Base-by-base conservation (phyloP, 2,888 invertebrate species). In the Acanthosepion esculentum region DNA sequence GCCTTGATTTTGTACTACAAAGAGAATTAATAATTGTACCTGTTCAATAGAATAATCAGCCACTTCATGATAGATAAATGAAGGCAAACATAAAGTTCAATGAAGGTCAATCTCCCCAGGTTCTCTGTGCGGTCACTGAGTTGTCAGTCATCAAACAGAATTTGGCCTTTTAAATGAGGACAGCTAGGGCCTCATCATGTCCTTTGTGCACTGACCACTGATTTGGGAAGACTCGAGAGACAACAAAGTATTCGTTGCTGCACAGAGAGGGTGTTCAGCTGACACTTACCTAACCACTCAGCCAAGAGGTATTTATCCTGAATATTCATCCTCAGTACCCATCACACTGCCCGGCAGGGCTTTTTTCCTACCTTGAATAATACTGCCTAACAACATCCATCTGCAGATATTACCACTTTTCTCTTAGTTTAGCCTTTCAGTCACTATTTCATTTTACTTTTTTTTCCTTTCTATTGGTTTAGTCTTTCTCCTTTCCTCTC, bases 111-210 rank as follows among this genome's bases (percentile, higher is more conserved):
- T n/a, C 78, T 78, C n/a, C 33, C 78, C 78, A 78, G 78, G 78
- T 78, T 78, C 78, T 78, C 78, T n/a, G 78, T 78, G 78, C 33
- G 78, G 78, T 78, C 78, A 78, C 78, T 78, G 78, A 78, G 78
- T 78, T 78, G n/a, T 78, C 78, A n/a, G 15, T n/a, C 78, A 78
- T 78, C 78, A 78, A 78, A 78, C 33, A 78, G 78, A 78, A 78
- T 78, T 33, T 78, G 78, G 78, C 78, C 78, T 78, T 78, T 78
- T 78, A 78, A 78, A 78, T 15, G n/a, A 33, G 78, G n/a, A n/a
- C n/a, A 33, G 78, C 78, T 78, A 20, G 18, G n/a, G 8, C n/a
- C 78, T n/a, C 78, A n/a, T 78, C 78, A 78, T 78, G 78, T 78
- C 78, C 78, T 78, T 78, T 78, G 78, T 78, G 78, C 33, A 78